phyloP scores from a whole-genome alignment of 1,140 invertebrate genomes.

The Pollicipes pollicipes region DNA sequence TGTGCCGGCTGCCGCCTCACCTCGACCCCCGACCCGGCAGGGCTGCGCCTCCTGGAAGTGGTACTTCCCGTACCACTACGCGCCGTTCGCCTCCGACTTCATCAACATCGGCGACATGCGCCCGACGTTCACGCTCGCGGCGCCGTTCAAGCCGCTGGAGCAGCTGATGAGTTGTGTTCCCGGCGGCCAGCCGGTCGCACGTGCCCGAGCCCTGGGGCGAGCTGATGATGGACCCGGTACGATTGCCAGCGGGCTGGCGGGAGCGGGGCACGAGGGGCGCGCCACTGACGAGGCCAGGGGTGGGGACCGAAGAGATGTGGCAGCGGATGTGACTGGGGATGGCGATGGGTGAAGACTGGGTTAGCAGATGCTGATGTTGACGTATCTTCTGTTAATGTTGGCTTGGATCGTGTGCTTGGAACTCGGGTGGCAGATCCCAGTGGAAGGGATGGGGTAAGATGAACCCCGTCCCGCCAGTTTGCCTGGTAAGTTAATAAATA shows the following conservation, averaged over 20 bases:
- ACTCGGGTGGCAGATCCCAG: too few relatives aligned
- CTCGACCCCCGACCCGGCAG: conserved; percentile 26
- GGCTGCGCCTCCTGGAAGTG: conserved; percentile 99
- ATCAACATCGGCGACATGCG: conserved; percentile 69
- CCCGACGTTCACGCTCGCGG: conserved; percentile 72
- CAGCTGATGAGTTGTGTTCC: conserved; percentile 99
- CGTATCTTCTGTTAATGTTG: too few relatives aligned
- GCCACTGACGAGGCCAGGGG: too few relatives aligned
- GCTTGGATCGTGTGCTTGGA: too few relatives aligned
- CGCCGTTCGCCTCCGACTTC: conserved; percentile 99
- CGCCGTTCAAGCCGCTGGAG: conserved; percentile 90
- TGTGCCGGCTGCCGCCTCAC: too few relatives aligned
- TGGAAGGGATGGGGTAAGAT: too few relatives aligned
- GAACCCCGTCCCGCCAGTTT: too few relatives aligned
- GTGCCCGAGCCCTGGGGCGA: conserved; percentile 84
- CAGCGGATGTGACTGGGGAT: too few relatives aligned
- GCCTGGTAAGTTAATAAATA: too few relatives aligned
- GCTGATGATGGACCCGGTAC: conserved; percentile 74
- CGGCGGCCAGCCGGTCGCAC: conserved; percentile 83
- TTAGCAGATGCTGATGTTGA: too few relatives aligned
- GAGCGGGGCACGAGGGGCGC: conserved; percentile 3
- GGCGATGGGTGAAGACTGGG: too few relatives aligned
- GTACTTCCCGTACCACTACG: conserved; percentile 99
- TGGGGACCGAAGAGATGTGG: too few relatives aligned
- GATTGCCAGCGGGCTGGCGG: neutral